These are phyloP conservation scores for Drosophila austrosaltans DNA, from an alignment of 2,888 invertebrate species.

Conservation along the genomic window DNA sequence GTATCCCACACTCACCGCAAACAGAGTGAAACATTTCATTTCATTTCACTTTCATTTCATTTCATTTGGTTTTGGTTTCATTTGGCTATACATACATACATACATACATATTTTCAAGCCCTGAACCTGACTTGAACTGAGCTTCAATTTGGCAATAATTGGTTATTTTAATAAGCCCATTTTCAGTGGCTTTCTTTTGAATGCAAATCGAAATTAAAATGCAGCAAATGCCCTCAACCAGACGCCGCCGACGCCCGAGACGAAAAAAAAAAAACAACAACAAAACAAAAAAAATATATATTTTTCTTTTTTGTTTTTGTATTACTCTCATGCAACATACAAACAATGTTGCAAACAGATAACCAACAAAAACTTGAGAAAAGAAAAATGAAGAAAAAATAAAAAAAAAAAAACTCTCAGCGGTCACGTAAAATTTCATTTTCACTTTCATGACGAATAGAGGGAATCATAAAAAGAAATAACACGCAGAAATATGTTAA, in stretches of 20 bases:
- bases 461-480: slow-evolving; percentile 4
- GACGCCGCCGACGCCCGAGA: slow-evolving; percentile 12
- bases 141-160: slow-evolving; percentile 76
- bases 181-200: slow-evolving; percentile 68
- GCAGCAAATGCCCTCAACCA: slow-evolving; percentile 59
- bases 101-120: background rate
- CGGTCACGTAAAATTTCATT: slow-evolving; percentile 61
- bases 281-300: too few species aligned
- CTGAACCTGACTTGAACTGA: slow-evolving; percentile 23
- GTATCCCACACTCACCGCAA: slow-evolving; percentile 24
- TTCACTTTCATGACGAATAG: slow-evolving; percentile 61
- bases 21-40: slow-evolving; percentile 67
- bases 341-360: slow-evolving; percentile 33
- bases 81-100: background rate
- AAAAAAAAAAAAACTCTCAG: slow-evolving; percentile 50
- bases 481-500: slow-evolving; percentile 25
- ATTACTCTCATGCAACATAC: slow-evolving; percentile 34
- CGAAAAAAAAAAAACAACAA: slow-evolving; percentile 19
- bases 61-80: slow-evolving; percentile 13
- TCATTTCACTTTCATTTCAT: slow-evolving; percentile 73
- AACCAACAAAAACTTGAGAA: slow-evolving; percentile 19
- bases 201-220: slow-evolving; percentile 75
- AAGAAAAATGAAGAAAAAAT: slow-evolving; percentile 26
- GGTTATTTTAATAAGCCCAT: slow-evolving; percentile 68
- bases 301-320: slow-evolving; percentile 33